Evolutionary conservation across 2,888 invertebrate species (phyloP).

Genomic region (Xestia sexstrigata): DNA sequence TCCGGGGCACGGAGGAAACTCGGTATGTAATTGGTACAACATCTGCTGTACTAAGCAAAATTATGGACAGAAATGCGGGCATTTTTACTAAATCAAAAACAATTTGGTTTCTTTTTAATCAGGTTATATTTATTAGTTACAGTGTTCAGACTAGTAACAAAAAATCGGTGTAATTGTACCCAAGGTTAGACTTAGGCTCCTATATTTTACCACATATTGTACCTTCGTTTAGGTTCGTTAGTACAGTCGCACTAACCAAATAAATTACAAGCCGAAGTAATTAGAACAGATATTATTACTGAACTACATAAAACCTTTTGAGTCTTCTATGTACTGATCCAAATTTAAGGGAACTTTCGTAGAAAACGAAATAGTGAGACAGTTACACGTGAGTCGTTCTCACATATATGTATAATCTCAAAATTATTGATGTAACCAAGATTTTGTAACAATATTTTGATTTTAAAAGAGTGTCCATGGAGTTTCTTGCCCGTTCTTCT

Average conservation of each 20-base stretch:
- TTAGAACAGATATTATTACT: constrained; percentile 68
- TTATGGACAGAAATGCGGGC: background rate
- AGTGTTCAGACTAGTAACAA: background rate
- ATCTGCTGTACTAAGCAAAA: background rate
- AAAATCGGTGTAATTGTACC: background rate
- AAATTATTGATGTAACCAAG: no score
- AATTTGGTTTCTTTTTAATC: background rate
- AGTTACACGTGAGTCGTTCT: no score
- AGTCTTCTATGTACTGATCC: constrained; percentile 41
- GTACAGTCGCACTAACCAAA: constrained; percentile 60
- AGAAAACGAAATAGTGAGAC: constrained; percentile 6
- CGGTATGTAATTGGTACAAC: no score
- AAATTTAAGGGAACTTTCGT: constrained; percentile 13
- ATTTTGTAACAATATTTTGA: no score
- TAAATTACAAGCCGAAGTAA: constrained; percentile 71
- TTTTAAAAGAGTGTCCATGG: no score
- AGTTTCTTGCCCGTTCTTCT: no score
- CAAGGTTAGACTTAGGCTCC: background rate
- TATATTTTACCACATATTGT: constrained; percentile 1
- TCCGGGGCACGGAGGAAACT: no score
- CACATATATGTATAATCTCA: no score
- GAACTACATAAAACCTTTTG: constrained; percentile 65
- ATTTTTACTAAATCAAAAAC: background rate
- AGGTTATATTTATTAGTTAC: background rate
- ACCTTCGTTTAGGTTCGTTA: background rate